These are phyloP conservation scores for Balaenoptera acutorostrata DNA, from an alignment of 2,113 vertebrate species.

Conservation along the genomic window DNA sequence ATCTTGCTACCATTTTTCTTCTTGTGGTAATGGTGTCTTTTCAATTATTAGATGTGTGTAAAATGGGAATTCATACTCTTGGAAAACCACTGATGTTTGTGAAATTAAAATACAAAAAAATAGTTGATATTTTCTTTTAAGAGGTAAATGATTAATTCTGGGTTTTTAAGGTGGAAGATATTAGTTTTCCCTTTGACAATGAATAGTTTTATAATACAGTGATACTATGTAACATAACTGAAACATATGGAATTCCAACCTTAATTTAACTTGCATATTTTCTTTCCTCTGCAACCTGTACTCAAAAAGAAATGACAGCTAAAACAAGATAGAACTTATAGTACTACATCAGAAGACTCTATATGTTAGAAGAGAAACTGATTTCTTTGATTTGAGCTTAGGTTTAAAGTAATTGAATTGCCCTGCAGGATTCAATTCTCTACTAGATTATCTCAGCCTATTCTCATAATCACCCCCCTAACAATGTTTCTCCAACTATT, in stretches of 20 bases:
- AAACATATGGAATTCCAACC: background rate
- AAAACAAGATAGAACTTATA: background rate
- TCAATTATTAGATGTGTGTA: background rate
- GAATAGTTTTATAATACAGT: background rate
- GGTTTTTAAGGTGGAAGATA: constrained; percentile 29
- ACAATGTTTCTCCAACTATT: background rate
- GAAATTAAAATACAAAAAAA: constrained; percentile 37
- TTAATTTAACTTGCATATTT: background rate
- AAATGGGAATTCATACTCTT: background rate
- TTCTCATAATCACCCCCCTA: background rate
- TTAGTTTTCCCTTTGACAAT: constrained; percentile 7
- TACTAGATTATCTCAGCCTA: background rate
- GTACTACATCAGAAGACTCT: background rate
- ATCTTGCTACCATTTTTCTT: constrained; percentile 24
- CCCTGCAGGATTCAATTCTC: background rate
- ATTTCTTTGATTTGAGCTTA: background rate
- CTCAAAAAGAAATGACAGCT: background rate
- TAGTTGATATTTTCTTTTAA: constrained; percentile 5
- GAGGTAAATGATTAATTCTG: constrained; percentile 42
- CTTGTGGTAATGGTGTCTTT: background rate
- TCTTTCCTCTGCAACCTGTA: background rate
- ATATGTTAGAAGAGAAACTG: background rate
- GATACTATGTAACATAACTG: constrained; percentile 29
- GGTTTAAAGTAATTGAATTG: background rate
- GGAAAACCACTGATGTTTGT: background rate